Base-by-base conservation (phyloP, 2,113 vertebrate species). In the Nasalis larvatus region DNA sequence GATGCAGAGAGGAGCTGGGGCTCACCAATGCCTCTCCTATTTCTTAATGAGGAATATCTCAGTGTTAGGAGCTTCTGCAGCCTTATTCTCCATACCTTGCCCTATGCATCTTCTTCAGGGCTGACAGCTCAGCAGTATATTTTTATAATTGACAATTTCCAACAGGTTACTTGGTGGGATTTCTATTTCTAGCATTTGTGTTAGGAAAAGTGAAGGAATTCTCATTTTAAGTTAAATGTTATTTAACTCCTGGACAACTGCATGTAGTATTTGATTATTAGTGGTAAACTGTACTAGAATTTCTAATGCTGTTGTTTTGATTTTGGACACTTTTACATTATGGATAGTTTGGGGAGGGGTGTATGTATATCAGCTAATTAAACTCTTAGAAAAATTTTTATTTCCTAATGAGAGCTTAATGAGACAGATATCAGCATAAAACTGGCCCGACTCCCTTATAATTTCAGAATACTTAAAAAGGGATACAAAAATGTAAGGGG, bases 91-190 rank as follows among this genome's bases (percentile, higher is more conserved):
- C 52, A 54, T 54, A 54, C 52, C 52, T 54, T 54, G 52, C 52
- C 52, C 52, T 54, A 8, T 54, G 52, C 52, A 54, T 54, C 17
- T 82, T 97, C 56, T 82, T 68, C n/a, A 71, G 23, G 81, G n/a
- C 66, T 77, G 76, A 82, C 82, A 73, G 14, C 85, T 90, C 66
- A 95, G 73, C 71, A 94, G 86, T 69, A 66, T 37, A 52, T 93
- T 95, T 92, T 95, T 56, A 86, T 97, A 97, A 97, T 88, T 96
- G 93, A 95, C 87, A 37, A 91, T 97, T 95, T 94, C 85, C 82
- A 97, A 42, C 66, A 95, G 66, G 37, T 92, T 90, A 73, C 47
- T 92, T 94, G 95, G 82, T 82, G 90, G 40, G 45, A 81, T 92
- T 35, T 2, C 13, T 95, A 82, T 85, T 95, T 97, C 88, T 85